phyloP scores from a whole-genome alignment of 1,140 invertebrate species.

The Euura lappo region DNA sequence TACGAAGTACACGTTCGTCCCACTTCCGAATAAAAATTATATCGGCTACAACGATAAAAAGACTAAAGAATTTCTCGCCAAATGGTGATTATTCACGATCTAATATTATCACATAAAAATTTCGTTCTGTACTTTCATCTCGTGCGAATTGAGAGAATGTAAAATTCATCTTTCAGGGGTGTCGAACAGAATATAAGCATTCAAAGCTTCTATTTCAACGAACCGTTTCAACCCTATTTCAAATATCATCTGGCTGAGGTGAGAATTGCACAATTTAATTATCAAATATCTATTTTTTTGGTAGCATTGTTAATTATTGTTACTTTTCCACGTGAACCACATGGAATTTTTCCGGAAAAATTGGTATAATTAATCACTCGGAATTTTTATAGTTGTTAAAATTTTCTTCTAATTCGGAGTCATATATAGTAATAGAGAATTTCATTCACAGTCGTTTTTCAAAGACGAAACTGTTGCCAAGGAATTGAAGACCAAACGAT shows the following conservation, averaged over 20 bases:
- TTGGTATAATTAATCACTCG: too few species aligned
- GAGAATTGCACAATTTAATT: constrained; percentile 15
- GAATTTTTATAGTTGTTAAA: too few species aligned
- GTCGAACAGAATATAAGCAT: constrained; percentile 47
- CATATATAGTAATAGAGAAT: neutral
- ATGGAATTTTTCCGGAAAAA: too few species aligned
- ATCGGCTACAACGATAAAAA: constrained; percentile 40
- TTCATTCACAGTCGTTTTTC: constrained; percentile 51
- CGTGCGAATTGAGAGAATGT: too few species aligned
- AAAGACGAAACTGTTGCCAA: constrained; percentile 42
- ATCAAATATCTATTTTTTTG: too few species aligned
- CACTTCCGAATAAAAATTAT: constrained; percentile 41
- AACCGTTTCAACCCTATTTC: constrained; percentile 53
- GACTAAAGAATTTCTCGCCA: constrained; percentile 43
- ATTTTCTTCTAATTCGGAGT: too few species aligned
- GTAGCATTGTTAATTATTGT: too few species aligned
- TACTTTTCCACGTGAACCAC: too few species aligned
- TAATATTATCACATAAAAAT: constrained; percentile 6
- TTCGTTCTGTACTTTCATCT: too few species aligned
- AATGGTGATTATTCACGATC: constrained; percentile 46
- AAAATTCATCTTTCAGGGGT: constrained; percentile 42
- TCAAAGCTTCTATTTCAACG: constrained; percentile 57
- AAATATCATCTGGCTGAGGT: constrained; percentile 56
- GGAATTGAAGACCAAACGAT: constrained; percentile 38
- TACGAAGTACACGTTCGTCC: constrained; percentile 50